Conservation (phyloP, 2,888 invertebrate species). For the Seira musarum region DNA sequence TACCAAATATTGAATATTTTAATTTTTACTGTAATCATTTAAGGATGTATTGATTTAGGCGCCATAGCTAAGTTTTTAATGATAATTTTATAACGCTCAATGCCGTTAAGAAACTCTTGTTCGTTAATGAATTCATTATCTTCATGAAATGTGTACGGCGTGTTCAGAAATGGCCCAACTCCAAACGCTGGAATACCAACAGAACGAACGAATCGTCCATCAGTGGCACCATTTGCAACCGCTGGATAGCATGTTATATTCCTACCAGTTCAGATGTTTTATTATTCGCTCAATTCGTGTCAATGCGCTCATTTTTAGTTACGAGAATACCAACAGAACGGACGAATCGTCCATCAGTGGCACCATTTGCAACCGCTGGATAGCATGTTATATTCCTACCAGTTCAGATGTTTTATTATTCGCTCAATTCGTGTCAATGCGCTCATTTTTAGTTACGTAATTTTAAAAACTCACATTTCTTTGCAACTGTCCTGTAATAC, state of each 20-base stretch:
- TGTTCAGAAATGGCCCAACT: conserved; percentile 28
- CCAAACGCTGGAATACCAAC: conserved; percentile 40
- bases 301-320: too few species aligned
- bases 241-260: conserved; percentile 79
- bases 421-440: background rate
- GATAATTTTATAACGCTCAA: conserved; percentile 3
- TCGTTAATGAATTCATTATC: conserved; percentile 41
- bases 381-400: conserved; percentile 19
- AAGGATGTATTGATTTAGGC: too few species aligned
- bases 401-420: background rate
- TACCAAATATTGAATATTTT: too few species aligned
- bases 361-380: background rate
- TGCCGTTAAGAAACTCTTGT: conserved; percentile 30
- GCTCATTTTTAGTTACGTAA: background rate
- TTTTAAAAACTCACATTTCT: conserved; percentile 28
- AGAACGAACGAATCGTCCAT: conserved; percentile 85
- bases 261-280: too few species aligned
- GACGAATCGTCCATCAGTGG: conserved; percentile 82
- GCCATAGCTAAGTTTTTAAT: conserved; percentile 31
- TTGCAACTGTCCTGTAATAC: conserved; percentile 77
- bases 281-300: too few species aligned
- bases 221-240: conserved; percentile 93
- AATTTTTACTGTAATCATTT: too few species aligned
- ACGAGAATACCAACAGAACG: conserved; percentile 73
- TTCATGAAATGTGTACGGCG: conserved; percentile 21